Percentiles rank a stretch among this genome's conserved stretches.
phyloP scores from a whole-genome alignment of 2,113 vertebrate species.

The Phylloscopus trochiloides region DNA sequence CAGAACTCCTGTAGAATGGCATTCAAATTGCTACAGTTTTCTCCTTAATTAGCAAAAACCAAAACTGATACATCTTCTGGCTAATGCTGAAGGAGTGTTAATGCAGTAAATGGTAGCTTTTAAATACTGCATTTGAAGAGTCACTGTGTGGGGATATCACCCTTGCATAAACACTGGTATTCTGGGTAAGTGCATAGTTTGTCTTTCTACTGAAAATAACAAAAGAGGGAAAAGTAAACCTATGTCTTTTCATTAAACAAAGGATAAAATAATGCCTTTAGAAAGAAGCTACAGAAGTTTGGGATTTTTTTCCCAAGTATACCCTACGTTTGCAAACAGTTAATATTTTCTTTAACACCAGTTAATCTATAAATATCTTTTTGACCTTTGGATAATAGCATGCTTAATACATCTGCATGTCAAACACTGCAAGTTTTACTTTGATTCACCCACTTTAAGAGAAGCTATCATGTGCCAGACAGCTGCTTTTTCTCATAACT shows the following conservation, averaged over 20 bases:
- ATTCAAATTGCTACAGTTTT: neutral
- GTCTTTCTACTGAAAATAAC: constrained; percentile 11
- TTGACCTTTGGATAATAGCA: constrained; percentile 21
- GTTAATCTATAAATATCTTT: constrained; percentile 47
- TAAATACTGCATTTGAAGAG: neutral
- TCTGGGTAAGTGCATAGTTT: neutral
- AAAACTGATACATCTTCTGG: neutral
- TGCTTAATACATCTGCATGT: neutral
- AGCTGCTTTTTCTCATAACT: constrained; percentile 54
- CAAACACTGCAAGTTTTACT: constrained; percentile 43
- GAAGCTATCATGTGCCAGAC: constrained; percentile 29
- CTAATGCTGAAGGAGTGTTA: neutral
- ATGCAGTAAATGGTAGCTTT: neutral
- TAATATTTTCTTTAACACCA: constrained; percentile 34
- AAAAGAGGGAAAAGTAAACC: constrained; percentile 36
- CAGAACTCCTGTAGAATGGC: neutral
- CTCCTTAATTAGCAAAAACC: neutral
- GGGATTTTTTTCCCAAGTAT: neutral
- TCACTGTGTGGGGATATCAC: neutral
- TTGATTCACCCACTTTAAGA: constrained; percentile 45
- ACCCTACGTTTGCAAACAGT: neutral
- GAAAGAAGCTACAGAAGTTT: neutral
- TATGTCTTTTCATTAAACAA: neutral
- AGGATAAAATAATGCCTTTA: neutral
- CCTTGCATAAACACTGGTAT: neutral